These are phyloP conservation scores for Hemiprocne comata DNA, from an alignment of 2,113 vertebrate species.

Conservation along the genomic window DNA sequence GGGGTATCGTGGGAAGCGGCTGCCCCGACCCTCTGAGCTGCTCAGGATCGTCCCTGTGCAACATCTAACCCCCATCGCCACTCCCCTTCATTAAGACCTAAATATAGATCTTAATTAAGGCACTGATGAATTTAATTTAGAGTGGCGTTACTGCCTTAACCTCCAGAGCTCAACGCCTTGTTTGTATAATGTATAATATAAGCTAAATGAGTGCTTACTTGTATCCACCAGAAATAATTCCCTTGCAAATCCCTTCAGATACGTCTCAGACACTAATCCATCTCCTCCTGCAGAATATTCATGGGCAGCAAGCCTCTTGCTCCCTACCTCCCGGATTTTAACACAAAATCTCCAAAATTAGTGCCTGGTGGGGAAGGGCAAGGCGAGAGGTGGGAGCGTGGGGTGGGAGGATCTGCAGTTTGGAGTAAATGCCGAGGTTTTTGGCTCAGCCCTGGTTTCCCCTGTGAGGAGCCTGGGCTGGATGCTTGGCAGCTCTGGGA, in stretches of 20 bases:
- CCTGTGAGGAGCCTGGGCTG: background rate
- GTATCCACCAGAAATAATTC: conserved; percentile 78
- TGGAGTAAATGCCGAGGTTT: background rate
- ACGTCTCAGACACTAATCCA: conserved; percentile 35
- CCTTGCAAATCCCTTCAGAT: conserved; percentile 69
- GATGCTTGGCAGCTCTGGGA: background rate
- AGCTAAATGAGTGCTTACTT: conserved; percentile 78
- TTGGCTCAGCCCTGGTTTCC: rapidly evolving
- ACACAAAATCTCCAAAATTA: background rate
- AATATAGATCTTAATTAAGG: conserved; percentile 85
- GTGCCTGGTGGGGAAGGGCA: background rate
- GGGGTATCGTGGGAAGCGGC: rapidly evolving
- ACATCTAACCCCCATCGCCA: conserved; percentile 32
- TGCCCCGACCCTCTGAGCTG: rapidly evolving
- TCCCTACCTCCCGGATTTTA: background rate
- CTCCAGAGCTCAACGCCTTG: conserved; percentile 64
- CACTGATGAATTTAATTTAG: conserved; percentile 83
- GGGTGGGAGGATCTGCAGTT: background rate
- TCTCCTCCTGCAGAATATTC: conserved; percentile 44
- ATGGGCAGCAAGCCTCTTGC: background rate
- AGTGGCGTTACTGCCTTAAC: conserved; percentile 78
- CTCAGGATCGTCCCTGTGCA: background rate
- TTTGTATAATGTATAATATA: conserved; percentile 78
- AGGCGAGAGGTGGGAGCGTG: background rate
- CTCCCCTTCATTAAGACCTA: conserved; percentile 79